A percentile compares a stretch with the other conserved stretches of the same genome.
phyloP scores from a whole-genome alignment of 2,797 vertebrate species.

The Betta splendens region DNA sequence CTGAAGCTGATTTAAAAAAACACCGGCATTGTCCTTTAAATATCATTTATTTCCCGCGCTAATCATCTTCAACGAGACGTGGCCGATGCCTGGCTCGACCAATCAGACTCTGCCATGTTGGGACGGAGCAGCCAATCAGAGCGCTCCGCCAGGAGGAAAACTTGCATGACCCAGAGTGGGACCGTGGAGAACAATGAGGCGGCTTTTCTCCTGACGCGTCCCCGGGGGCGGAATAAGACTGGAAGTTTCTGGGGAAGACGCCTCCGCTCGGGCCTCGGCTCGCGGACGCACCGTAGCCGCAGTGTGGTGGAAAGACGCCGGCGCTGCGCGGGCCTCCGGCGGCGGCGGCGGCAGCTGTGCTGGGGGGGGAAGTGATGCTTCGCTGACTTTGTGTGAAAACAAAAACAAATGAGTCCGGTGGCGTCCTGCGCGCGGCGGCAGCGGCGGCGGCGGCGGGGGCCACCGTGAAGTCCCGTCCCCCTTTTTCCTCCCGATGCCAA shows the following conservation, averaged over 20 bases:
- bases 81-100: slow-evolving; percentile 45
- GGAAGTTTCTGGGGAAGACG: slow-evolving; percentile 11
- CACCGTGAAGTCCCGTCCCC: slow-evolving; percentile 8
- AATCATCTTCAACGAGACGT: slow-evolving; percentile 39
- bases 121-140: slow-evolving; percentile 76
- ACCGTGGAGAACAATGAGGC: slow-evolving; percentile 64
- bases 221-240: slow-evolving; percentile 4
- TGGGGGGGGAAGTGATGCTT: neutral
- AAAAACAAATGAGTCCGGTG: slow-evolving; percentile 3
- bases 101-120: slow-evolving; percentile 85
- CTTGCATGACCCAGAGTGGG: slow-evolving; percentile 27
- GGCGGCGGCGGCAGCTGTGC: no score
- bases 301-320: neutral
- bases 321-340: neutral
- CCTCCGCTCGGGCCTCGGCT: neutral
- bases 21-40: neutral
- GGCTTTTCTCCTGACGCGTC: slow-evolving; percentile 17
- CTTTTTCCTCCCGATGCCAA: slow-evolving; percentile 51
- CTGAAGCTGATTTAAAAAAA: no score
- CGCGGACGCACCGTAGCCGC: neutral
- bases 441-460: slow-evolving; percentile 7
- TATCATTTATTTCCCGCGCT: slow-evolving; percentile 32
- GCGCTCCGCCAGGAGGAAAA: slow-evolving; percentile 46
- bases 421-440: slow-evolving; percentile 5
- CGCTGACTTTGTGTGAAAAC: neutral